Evolutionary conservation across 2,888 invertebrate species (phyloP).

Genomic region (Holacanthella duospinosa): DNA sequence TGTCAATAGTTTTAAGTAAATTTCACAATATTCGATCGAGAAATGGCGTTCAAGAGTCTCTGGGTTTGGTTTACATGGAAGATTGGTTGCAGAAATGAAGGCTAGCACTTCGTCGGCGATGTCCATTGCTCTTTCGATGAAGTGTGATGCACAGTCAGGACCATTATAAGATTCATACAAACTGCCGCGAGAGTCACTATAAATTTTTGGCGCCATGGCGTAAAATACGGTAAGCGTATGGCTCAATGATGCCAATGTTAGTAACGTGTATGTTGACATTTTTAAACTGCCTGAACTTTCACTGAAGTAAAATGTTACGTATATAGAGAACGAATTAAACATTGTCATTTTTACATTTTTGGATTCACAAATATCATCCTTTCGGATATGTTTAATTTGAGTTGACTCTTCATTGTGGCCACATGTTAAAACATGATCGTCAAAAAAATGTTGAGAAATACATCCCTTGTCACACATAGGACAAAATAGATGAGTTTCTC

Average conservation of each 20-base stretch:
- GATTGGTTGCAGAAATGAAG: not conserved
- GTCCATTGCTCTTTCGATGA: not conserved
- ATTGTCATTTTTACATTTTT: not conserved
- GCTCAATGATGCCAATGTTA: too few species aligned
- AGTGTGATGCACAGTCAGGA: not conserved
- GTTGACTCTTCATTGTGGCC: not conserved
- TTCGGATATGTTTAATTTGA: not conserved
- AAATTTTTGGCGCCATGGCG: not conserved
- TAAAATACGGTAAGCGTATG: too few species aligned
- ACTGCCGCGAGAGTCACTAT: not conserved
- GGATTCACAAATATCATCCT: not conserved
- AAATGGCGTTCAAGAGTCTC: not conserved
- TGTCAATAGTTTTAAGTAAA: not conserved
- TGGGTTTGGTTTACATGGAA: not conserved
- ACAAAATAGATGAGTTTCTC: not conserved
- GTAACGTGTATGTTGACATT: not conserved
- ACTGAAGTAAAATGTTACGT: not conserved
- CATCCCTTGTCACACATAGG: not conserved
- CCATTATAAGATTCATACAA: not conserved
- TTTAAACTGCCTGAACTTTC: not conserved
- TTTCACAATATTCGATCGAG: not conserved
- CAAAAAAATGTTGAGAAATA: not conserved
- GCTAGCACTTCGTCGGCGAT: not conserved
- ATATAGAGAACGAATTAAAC: not conserved
- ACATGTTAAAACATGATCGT: not conserved